A percentile compares a stretch with the other conserved stretches of the same genome.
These are phyloP conservation scores for Sinella curviseta DNA, from an alignment of 1,140 invertebrate species.

Conservation along the genomic window DNA sequence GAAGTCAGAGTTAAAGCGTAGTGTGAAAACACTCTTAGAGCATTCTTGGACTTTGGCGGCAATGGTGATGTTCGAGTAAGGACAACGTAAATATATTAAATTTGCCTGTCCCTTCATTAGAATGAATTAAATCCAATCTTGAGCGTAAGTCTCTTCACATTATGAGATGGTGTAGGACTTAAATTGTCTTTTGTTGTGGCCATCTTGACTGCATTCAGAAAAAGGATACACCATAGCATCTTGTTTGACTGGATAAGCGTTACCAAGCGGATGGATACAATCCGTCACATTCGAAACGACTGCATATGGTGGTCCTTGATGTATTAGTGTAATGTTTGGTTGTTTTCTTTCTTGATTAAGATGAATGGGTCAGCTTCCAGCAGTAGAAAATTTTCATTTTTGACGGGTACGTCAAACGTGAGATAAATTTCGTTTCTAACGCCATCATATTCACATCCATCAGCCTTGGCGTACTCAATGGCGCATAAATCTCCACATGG, in stretches of 20 bases:
- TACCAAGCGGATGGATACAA: not conserved
- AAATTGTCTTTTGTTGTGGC: not conserved
- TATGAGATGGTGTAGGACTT: not conserved
- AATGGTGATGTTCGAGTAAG: too few species aligned
- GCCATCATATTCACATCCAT: not conserved
- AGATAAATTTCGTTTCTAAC: too few species aligned
- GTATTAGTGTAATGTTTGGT: not conserved
- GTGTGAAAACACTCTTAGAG: slow-evolving; percentile 29
- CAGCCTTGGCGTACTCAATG: not conserved
- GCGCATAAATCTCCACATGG: not conserved
- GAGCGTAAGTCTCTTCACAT: not conserved
- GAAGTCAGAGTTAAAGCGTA: slow-evolving; percentile 19
- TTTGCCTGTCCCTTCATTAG: not conserved
- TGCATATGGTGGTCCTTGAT: not conserved
- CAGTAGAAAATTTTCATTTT: too few species aligned
- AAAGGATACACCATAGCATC: not conserved
- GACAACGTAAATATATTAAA: too few species aligned
- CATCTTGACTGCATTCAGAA: too few species aligned
- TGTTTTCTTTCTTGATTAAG: too few species aligned
- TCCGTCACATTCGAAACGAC: too few species aligned
- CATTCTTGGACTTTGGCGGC: too few species aligned
- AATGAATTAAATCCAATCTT: not conserved
- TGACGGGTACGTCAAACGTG: too few species aligned
- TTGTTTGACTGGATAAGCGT: slow-evolving; percentile 1
- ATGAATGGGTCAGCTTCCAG: too few species aligned